Evolutionary conservation across 2,888 invertebrate species (phyloP).

Genomic region (Chydorus sphaericus): DNA sequence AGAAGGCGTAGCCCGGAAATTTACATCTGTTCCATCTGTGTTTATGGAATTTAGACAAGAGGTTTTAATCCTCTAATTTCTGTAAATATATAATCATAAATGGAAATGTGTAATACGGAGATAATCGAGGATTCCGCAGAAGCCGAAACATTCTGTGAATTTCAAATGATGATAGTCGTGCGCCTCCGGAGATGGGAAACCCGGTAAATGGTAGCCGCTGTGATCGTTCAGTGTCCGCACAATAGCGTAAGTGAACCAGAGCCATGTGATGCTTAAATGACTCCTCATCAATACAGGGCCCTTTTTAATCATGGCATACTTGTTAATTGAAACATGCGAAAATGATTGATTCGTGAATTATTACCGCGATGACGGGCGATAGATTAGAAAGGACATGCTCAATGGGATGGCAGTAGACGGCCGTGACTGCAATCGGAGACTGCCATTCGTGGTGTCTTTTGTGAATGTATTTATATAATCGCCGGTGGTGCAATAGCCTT

Average conservation of each 20-base stretch:
- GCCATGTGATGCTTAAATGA: conserved; percentile 53
- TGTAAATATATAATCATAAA: too few species aligned
- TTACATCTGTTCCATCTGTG: too few species aligned
- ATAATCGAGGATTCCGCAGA: conserved; percentile 62
- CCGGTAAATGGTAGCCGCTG: conserved; percentile 71
- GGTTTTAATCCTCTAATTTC: too few species aligned
- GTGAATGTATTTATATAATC: conserved; percentile 64
- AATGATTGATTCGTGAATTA: conserved; percentile 18
- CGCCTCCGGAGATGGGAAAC: conserved; percentile 69
- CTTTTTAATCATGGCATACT: not conserved
- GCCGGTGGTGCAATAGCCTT: conserved; percentile 55
- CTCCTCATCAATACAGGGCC: conserved; percentile 42
- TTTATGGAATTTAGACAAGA: too few species aligned
- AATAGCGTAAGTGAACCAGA: conserved; percentile 66
- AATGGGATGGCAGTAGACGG: conserved; percentile 64
- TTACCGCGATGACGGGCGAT: conserved; percentile 47
- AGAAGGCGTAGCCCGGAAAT: too few species aligned
- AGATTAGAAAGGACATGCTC: conserved; percentile 60
- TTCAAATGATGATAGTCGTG: conserved; percentile 79
- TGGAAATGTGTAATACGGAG: too few species aligned
- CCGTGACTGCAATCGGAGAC: conserved; percentile 64
- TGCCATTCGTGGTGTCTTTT: conserved; percentile 82
- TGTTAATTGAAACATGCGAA: not conserved
- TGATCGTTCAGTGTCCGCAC: conserved; percentile 64
- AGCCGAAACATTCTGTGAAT: conserved; percentile 67